These are phyloP conservation scores for Percopsis omiscomaycus DNA, from an alignment of 2,797 vertebrate genomes.

Conservation along the genomic window DNA sequence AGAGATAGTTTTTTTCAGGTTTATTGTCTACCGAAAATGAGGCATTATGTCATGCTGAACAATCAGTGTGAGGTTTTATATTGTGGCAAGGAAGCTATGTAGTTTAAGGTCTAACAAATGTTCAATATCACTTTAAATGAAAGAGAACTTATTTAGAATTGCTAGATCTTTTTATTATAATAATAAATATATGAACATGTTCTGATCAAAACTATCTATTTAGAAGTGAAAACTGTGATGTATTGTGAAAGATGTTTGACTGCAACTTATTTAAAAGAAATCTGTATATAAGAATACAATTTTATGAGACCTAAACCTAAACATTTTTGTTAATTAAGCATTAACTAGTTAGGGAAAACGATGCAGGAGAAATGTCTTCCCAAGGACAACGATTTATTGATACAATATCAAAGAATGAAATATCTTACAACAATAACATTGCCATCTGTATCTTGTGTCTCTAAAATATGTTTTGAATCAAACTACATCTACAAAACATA, in stretches of 20 bases:
- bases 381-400: conserved; percentile 36
- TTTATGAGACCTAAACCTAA: conserved; percentile 17
- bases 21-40: too few species aligned
- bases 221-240: conserved; percentile 13
- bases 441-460: not conserved
- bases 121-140: too few species aligned
- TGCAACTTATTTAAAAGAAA: conserved; percentile 14
- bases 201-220: not conserved
- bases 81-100: too few species aligned
- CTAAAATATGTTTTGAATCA: not conserved
- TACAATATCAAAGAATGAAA: too few species aligned
- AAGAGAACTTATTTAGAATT: too few species aligned
- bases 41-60: too few species aligned
- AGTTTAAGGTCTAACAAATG: too few species aligned
- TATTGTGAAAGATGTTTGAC: conserved; percentile 11
- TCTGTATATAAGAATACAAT: conserved; percentile 23
- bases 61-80: too few species aligned
- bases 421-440: not conserved
- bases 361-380: conserved; percentile 4
- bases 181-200: conserved; percentile 7
- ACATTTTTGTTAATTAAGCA: conserved; percentile 20
- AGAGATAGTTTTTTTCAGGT: too few species aligned
- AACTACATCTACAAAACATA: not conserved
- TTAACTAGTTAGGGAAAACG: conserved; percentile 11
- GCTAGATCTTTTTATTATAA: not conserved